Evolutionary conservation across 2,113 vertebrate genomes (phyloP).

Genomic region (Peucedramus taeniatus): DNA sequence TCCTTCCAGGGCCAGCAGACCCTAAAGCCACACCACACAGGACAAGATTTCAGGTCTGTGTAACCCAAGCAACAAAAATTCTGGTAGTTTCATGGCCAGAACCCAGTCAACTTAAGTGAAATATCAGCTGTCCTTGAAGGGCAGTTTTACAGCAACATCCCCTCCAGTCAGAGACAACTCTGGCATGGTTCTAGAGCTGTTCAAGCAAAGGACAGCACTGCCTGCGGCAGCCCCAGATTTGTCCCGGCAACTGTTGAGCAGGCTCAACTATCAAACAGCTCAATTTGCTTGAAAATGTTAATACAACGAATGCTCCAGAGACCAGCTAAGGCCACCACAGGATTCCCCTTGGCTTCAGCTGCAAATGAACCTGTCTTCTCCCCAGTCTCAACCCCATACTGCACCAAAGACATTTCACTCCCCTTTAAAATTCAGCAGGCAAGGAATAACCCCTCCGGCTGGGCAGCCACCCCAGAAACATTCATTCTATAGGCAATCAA

Average conservation of each 20-base stretch:
- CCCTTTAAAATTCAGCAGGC: neutral
- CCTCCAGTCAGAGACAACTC: neutral
- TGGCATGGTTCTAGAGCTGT: neutral
- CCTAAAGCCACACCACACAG: constrained; percentile 70
- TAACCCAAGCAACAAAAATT: neutral
- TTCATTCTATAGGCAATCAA: neutral
- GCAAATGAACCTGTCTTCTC: neutral
- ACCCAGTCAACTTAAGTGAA: neutral
- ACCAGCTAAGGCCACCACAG: neutral
- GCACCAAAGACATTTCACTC: neutral
- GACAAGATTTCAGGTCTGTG: neutral
- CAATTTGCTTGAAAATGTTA: neutral
- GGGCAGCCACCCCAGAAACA: neutral
- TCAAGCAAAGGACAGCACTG: neutral
- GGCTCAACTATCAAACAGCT: neutral
- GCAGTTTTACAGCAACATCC: neutral
- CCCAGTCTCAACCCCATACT: neutral
- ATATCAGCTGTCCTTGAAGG: neutral
- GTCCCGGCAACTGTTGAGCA: neutral
- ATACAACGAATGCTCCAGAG: neutral
- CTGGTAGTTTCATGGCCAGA: neutral
- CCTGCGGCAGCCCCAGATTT: neutral
- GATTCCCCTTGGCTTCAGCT: neutral
- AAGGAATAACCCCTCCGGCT: neutral
- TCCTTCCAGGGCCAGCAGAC: constrained; percentile 92